Evolutionary conservation across 1,140 invertebrate species (phyloP).

Genomic region (Achatina immaculata): DNA sequence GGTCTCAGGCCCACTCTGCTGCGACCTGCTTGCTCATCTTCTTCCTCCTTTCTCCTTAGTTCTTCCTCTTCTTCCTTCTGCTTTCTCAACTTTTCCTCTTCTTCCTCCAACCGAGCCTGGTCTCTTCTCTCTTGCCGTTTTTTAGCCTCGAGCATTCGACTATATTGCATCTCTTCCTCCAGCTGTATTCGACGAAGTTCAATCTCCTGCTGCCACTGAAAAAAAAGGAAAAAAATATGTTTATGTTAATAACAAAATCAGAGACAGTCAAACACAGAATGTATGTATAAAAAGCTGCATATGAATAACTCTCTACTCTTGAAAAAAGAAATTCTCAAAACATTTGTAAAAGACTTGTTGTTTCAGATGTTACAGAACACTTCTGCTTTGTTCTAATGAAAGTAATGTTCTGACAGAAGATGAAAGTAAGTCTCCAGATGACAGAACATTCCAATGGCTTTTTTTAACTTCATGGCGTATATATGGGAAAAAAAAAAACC

Average conservation of each 20-base stretch:
- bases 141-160: conserved; percentile 20
- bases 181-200: conserved; percentile 17
- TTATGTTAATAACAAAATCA: background rate
- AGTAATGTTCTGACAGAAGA: too few relatives aligned
- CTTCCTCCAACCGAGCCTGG: conserved; percentile 9
- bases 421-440: too few relatives aligned
- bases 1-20: conserved; percentile 28
- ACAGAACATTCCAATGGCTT: too few relatives aligned
- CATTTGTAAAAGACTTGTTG: too few relatives aligned
- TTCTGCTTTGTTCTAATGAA: too few relatives aligned
- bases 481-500: too few relatives aligned
- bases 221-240: background rate
- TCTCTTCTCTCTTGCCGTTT: conserved; percentile 29
- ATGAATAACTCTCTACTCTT: too few relatives aligned
- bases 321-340: background rate
- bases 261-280: too few relatives aligned
- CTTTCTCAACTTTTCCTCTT: conserved; percentile 31
- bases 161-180: conserved; percentile 36
- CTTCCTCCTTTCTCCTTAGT: conserved; percentile 32
- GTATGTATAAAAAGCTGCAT: too few relatives aligned
- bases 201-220: conserved; percentile 35
- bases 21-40: conserved; percentile 30
- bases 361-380: too few relatives aligned
- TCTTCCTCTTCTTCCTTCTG: conserved; percentile 21
- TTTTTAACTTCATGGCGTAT: too few relatives aligned